These are phyloP conservation scores for Drosophila eohydei DNA, from an alignment of 2,888 invertebrate genomes.

Conservation along the genomic window DNA sequence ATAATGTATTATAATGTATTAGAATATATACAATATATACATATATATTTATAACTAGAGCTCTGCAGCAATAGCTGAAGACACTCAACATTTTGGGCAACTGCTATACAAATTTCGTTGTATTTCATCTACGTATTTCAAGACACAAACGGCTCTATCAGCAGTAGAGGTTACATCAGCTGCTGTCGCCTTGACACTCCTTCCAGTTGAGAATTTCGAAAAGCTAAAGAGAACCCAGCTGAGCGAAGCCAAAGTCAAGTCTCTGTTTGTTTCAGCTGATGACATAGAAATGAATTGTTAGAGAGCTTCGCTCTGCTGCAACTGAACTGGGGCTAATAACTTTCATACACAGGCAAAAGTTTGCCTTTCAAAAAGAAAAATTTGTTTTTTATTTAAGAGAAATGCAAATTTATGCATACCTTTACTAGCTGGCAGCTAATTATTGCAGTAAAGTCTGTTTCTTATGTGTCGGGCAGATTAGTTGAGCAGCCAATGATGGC, in stretches of 20 bases:
- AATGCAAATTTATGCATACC: neutral
- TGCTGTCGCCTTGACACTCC: neutral
- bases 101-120: too few species aligned
- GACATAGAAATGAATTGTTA: neutral
- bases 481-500: neutral
- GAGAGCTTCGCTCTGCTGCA: neutral
- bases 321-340: neutral
- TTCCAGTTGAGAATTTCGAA: neutral
- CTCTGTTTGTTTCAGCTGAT: neutral
- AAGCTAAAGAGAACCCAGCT: neutral
- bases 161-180: neutral
- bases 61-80: too few species aligned
- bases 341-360: neutral
- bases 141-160: neutral
- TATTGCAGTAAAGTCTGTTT: neutral
- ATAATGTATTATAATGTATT: too few species aligned
- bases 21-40: too few species aligned
- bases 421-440: neutral
- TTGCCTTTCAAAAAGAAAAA: neutral
- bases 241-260: neutral
- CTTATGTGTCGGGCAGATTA: neutral
- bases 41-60: too few species aligned
- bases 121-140: too few species aligned
- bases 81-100: too few species aligned
- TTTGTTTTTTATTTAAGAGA: neutral